Conservation (phyloP, 2,113 vertebrate species). For the Laterallus jamaicensis region DNA sequence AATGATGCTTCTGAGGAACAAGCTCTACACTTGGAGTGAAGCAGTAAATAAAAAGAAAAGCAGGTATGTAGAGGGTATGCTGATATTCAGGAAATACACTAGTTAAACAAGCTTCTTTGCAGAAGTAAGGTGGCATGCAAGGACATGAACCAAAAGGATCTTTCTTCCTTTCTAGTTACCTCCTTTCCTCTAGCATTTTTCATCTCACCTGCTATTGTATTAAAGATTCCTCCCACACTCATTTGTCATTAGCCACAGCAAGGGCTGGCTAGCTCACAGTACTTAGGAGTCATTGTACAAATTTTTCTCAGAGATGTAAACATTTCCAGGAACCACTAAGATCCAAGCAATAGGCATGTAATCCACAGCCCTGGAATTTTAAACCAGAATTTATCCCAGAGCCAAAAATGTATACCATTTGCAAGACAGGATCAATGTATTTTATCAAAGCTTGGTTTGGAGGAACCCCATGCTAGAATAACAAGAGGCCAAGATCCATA, state of each 20-base stretch:
- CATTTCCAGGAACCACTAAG: not conserved
- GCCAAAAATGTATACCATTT: not conserved
- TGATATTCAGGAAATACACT: not conserved
- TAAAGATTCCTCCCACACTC: not conserved
- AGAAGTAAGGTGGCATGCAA: not conserved
- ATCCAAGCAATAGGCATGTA: not conserved
- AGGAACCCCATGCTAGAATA: not conserved
- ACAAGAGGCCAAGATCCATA: not conserved
- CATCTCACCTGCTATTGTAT: not conserved
- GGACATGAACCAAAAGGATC: not conserved
- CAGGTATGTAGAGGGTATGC: not conserved
- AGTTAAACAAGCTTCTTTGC: not conserved
- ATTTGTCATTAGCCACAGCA: not conserved
- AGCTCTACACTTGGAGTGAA: not conserved
- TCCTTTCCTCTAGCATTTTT: not conserved
- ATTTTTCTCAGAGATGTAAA: not conserved
- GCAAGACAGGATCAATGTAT: not conserved
- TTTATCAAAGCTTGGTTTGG: not conserved
- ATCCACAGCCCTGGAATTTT: not conserved
- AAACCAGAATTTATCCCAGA: not conserved
- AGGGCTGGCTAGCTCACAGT: not conserved
- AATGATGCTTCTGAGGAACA: not conserved
- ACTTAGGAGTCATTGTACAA: not conserved
- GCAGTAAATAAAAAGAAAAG: not conserved
- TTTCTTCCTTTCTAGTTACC: not conserved